Base-by-base conservation (phyloP, 2,797 vertebrate genomes). In the Labeo calbasu region DNA sequence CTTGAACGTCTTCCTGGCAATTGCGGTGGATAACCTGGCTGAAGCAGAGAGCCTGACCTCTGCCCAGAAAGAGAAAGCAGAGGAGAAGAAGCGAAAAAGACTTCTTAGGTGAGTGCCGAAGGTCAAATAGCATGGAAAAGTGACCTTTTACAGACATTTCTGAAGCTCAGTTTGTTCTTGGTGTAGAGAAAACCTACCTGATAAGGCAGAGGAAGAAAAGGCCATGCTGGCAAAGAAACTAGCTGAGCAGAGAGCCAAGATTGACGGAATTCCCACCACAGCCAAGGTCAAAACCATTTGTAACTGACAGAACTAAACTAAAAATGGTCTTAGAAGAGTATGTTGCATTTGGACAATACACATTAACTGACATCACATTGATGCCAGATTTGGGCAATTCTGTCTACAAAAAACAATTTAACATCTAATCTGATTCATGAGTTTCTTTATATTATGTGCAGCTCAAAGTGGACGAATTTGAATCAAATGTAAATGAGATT, bases 391-490 rank as follows among this genome's bases (percentile, higher is more conserved):
- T 53, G 17, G 51, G 2, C 51, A 53, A 28, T 15, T 28, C 2
- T 6, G 23, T 61, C 59, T 25, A 25, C 59, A 61, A 63, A 63
- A 63, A 28, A 0, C 13, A 8, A 28, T 8, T 28, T 32, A 21
- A n/a, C 14, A 2, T 25, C 11, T 48, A 7, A 68, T n/a, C 25
- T 28, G 73, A 19, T 1, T 23, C 0, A 4, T 32, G 23, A 10
- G 4, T 61, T 21, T 23, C 4, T 83, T 59, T 75, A 40, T 66
- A 4, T 75, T 66, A 61, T 81, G 23, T 83, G 76, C 94, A 99
- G 97, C 93, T 99, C 25, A 98, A 96, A 93, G 94, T 99, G 13
- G 97, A 99, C 0, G 97, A 98, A 88, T 99, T 99, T 93, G 97
- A 98, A 90, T 97, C 97, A 8, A 96, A 97, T 4, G 97, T 98